phyloP scores from a whole-genome alignment of 2,797 vertebrate species.

The Pyrocephalus nanus region DNA sequence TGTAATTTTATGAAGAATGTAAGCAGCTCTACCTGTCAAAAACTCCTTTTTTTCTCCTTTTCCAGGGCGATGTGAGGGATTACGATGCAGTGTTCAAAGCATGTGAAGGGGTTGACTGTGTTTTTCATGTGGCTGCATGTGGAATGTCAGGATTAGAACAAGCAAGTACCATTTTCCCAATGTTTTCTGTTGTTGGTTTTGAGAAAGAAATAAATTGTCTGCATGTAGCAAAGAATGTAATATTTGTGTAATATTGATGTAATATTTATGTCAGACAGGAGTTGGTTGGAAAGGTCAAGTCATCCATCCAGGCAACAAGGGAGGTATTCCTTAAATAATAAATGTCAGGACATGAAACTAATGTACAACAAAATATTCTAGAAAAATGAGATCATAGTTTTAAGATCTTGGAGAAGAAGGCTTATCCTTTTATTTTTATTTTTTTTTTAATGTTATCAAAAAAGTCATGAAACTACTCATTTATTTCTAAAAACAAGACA shows the following conservation, averaged over 20 bases:
- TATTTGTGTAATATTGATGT: not conserved
- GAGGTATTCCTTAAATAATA: not conserved
- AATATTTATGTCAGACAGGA: not conserved
- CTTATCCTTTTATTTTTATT: not conserved
- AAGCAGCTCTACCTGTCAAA: not conserved
- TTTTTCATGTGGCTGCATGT: constrained; percentile 91
- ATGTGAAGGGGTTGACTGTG: constrained; percentile 87
- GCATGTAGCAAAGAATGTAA: not conserved
- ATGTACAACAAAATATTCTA: not conserved
- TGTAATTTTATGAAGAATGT: not conserved
- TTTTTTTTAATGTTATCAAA: not conserved
- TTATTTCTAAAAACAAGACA: not conserved
- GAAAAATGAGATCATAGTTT: not conserved
- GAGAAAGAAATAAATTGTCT: not conserved
- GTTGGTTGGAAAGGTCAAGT: not conserved
- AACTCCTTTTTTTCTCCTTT: not conserved
- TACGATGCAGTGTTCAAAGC: constrained; percentile 82
- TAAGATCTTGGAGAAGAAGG: not conserved
- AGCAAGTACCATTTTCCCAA: constrained; percentile 73
- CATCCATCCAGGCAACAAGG: not conserved
- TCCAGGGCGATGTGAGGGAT: constrained; percentile 88
- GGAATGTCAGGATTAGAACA: constrained; percentile 92
- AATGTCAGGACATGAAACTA: not conserved
- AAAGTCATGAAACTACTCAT: not conserved
- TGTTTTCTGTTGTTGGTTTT: not conserved